Percentiles rank a stretch among this genome's conserved stretches.
Evolutionary conservation across 1,140 invertebrate genomes (phyloP).

Genomic region (Lepidostoma basale): DNA sequence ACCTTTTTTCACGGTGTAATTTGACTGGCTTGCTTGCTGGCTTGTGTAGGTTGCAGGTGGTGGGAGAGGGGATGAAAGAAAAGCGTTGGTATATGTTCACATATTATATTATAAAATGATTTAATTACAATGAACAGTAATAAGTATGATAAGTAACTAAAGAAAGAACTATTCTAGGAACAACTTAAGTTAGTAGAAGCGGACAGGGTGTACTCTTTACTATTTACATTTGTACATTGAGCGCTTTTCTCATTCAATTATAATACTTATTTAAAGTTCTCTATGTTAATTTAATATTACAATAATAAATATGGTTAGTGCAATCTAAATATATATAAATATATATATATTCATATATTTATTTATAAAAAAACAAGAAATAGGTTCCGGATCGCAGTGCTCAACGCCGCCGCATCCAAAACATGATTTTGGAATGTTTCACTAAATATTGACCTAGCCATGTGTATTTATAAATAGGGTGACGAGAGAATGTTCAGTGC

Average conservation of each 20-base stretch:
- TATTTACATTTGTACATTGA: conserved; percentile 66
- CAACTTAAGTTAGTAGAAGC: conserved; percentile 62
- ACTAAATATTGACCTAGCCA: conserved; percentile 41
- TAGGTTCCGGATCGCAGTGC: conserved; percentile 32
- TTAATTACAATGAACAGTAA: conserved; percentile 65
- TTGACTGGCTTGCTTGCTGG: no score
- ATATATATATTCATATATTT: no score
- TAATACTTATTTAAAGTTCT: conserved; percentile 54
- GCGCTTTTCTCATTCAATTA: conserved; percentile 55
- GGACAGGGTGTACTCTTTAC: conserved; percentile 60
- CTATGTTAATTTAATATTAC: conserved; percentile 49
- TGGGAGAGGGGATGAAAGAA: neutral
- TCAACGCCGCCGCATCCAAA: conserved; percentile 38
- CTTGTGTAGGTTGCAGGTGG: no score
- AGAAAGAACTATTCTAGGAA: conserved; percentile 63
- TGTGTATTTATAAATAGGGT: conserved; percentile 26
- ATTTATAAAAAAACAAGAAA: conserved; percentile 42
- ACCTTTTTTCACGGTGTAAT: no score
- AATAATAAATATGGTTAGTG: conserved; percentile 48
- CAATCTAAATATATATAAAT: conserved; percentile 37
- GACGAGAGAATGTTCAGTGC: conserved; percentile 14
- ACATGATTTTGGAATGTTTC: conserved; percentile 43
- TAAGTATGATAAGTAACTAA: conserved; percentile 64
- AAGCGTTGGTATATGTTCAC: conserved; percentile 62
- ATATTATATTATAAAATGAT: conserved; percentile 67